These are phyloP conservation scores for Xiphophorus birchmanni DNA, from an alignment of 2,797 vertebrate genomes.

Conservation along the genomic window DNA sequence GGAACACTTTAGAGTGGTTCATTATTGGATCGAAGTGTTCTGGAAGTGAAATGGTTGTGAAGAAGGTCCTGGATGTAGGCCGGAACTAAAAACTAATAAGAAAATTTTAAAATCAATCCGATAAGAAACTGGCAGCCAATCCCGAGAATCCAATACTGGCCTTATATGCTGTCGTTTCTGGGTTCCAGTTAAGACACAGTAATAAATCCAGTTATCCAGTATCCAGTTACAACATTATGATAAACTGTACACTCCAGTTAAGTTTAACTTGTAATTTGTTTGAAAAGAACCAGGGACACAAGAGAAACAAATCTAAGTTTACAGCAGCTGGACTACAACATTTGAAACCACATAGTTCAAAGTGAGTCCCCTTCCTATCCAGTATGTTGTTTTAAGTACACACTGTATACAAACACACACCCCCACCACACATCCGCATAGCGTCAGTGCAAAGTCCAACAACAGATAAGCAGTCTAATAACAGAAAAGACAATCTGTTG, in stretches of 20 bases:
- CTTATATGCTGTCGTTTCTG: too few species aligned
- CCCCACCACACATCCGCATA: constrained; percentile 21
- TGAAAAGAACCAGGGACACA: neutral
- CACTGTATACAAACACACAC: constrained; percentile 1
- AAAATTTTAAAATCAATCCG: too few species aligned
- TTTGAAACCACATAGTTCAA: constrained; percentile 11
- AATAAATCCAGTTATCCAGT: neutral
- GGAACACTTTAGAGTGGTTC: too few species aligned
- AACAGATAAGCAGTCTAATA: constrained; percentile 71
- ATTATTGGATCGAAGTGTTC: too few species aligned
- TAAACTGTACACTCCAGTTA: neutral
- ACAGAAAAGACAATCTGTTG: constrained; percentile 64
- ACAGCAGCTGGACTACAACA: constrained; percentile 11
- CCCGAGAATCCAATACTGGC: too few species aligned
- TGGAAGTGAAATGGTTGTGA: too few species aligned
- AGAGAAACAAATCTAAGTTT: constrained; percentile 13
- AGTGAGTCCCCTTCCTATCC: constrained; percentile 25
- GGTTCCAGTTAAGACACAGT: too few species aligned
- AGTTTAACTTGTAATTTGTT: constrained; percentile 27
- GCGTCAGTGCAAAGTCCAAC: constrained; percentile 31
- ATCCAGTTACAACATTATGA: neutral
- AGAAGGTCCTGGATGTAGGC: too few species aligned
- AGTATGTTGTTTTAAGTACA: constrained; percentile 1
- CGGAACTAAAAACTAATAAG: too few species aligned
- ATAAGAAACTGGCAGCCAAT: too few species aligned